Evolutionary conservation across 2,888 invertebrate species (phyloP).

Genomic region (Pilophorus perplexus): DNA sequence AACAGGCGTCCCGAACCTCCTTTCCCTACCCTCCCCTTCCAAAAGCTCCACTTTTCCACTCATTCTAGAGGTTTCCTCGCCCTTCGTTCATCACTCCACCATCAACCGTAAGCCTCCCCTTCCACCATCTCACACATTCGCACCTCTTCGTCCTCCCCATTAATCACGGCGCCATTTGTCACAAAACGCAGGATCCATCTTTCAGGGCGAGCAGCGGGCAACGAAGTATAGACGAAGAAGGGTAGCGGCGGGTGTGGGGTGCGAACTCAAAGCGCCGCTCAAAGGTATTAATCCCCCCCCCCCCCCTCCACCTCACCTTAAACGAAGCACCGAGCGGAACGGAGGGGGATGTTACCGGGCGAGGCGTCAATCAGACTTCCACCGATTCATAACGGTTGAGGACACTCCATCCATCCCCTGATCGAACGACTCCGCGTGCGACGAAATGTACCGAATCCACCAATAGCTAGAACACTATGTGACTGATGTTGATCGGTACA

Average conservation of each 20-base stretch:
- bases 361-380: constrained; percentile 13
- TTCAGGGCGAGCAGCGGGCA: constrained; percentile 8
- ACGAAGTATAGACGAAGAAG: too few species aligned
- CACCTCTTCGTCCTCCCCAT: too few species aligned
- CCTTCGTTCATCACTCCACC: constrained; percentile 1
- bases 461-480: too few species aligned
- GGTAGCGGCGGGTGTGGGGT: background rate
- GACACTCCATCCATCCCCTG: background rate
- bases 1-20: constrained; percentile 20
- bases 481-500: too few species aligned
- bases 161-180: constrained; percentile 36
- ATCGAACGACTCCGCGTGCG: constrained; percentile 6
- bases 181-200: constrained; percentile 24
- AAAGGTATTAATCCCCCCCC: background rate
- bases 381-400: constrained; percentile 21
- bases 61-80: background rate
- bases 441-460: too few species aligned
- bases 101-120: background rate
- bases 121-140: background rate
- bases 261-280: background rate
- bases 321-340: background rate
- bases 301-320: background rate
- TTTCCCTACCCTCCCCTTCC: constrained; percentile 8
- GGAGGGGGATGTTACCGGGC: background rate
- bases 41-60: background rate